Evolutionary conservation across 1,140 invertebrate genomes (phyloP).

Genomic region (Hermetia illucens): DNA sequence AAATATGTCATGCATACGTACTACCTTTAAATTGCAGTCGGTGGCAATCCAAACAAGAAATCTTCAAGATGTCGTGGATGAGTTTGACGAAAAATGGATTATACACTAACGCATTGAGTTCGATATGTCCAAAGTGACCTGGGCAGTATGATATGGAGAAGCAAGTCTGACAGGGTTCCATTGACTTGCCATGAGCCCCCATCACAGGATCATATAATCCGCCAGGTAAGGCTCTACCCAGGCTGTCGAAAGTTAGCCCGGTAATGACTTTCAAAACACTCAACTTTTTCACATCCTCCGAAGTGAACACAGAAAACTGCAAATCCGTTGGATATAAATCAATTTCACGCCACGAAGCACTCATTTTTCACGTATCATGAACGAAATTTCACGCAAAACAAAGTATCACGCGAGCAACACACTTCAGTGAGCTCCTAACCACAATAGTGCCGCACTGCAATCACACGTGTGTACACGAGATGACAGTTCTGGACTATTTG

Average conservation of each 20-base stretch:
- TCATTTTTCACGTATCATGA: too few relatives aligned
- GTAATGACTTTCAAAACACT: conserved; percentile 79
- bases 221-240: conserved; percentile 66
- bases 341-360: not conserved
- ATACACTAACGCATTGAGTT: conserved; percentile 76
- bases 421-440: too few relatives aligned
- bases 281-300: conserved; percentile 72
- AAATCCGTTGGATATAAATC: conserved; percentile 23
- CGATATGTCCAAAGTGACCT: conserved; percentile 93
- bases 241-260: conserved; percentile 65
- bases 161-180: conserved; percentile 74
- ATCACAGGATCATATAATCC: conserved; percentile 78
- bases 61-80: conserved; percentile 49
- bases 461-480: too few relatives aligned
- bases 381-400: too few relatives aligned
- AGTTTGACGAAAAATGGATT: conserved; percentile 82
- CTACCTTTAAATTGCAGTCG: conserved; percentile 53
- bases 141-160: conserved; percentile 54
- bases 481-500: too few relatives aligned
- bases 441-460: too few relatives aligned
- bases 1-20: not conserved
- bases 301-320: conserved; percentile 55
- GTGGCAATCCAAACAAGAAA: conserved; percentile 56
- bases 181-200: conserved; percentile 42
- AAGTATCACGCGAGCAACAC: too few relatives aligned